Evolutionary conservation across 2,888 invertebrate genomes (phyloP), one percentile per base, ranked within the genome.

Genomic region (Cinara cedri): DNA sequence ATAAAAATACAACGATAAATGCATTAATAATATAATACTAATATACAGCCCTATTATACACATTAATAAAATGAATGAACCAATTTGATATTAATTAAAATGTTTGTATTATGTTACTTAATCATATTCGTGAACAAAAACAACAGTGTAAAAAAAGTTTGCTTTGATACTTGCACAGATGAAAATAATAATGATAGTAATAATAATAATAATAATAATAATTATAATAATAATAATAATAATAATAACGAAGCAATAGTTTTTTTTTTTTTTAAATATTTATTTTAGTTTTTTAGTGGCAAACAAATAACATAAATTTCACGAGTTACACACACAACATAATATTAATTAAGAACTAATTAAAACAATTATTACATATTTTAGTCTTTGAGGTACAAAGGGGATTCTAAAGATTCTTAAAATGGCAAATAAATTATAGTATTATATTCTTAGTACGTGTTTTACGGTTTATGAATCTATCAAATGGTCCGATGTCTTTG

Each of bases 331-430:
- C 26, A 70, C 54, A 70, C 71, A n/a, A 71, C 72, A 62, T 21
- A 55, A 51, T 54, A 19, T 46, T 24, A 24, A 65, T 65, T 65
- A 55, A 66, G 55, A 76, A 76, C 66, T 76, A 66, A 66, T 55
- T 66, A 66, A 76, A 76, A 66, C 65, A 55, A 55, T 66, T 55
- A 57, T 11, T 46, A 46, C 46, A 13, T 13, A 24, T 51, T 66
- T 66, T 66, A 78, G 78, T 78, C 78, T 78, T 66, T 66, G 55
- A 66, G 66, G 75, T 76, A 76, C 42, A 26, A 76, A 66, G 75
- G 75, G 66, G 75, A 76, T 57, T 66, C 49, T 60, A 51, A 68
- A 49, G 49, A 78, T 78, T 60, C 51, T 63, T n/a, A 57, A 55
- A 21, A 78, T 68, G 68, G 78, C 68, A 49, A 70, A 78, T 70